phyloP scores from a whole-genome alignment of 2,113 vertebrate genomes.

The Pterocles gutturalis region DNA sequence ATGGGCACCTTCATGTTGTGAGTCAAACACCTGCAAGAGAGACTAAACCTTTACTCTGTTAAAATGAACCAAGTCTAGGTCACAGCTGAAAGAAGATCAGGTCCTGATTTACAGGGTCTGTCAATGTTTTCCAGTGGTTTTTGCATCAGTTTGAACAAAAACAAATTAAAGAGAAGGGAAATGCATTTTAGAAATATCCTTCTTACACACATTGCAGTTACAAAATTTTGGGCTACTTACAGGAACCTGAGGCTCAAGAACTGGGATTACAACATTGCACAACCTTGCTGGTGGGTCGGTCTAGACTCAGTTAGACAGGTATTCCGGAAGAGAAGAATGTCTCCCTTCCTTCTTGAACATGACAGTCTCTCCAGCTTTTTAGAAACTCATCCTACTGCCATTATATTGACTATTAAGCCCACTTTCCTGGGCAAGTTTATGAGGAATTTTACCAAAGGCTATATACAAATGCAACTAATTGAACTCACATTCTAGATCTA shows the following conservation, averaged over 20 bases:
- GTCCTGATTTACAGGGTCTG: neutral
- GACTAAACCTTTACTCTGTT: neutral
- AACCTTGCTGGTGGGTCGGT: neutral
- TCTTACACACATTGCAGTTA: neutral
- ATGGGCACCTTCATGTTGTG: neutral
- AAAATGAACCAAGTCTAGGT: neutral
- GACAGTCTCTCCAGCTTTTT: neutral
- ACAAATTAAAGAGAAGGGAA: neutral
- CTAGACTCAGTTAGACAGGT: neutral
- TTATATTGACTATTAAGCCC: neutral
- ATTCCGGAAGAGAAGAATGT: neutral
- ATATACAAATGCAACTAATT: neutral
- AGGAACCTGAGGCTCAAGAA: neutral
- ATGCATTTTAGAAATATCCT: neutral
- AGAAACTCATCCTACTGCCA: neutral
- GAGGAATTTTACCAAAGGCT: neutral
- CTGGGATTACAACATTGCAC: neutral
- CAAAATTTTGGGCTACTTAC: neutral
- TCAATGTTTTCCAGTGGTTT: neutral
- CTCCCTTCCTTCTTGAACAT: neutral
- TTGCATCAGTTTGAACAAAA: neutral
- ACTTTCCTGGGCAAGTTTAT: neutral
- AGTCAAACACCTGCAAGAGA: neutral
- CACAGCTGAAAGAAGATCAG: neutral
- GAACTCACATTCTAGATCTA: neutral